These are phyloP conservation scores for Carollia perspicillata DNA, from an alignment of 2,113 vertebrate species.

Conservation along the genomic window DNA sequence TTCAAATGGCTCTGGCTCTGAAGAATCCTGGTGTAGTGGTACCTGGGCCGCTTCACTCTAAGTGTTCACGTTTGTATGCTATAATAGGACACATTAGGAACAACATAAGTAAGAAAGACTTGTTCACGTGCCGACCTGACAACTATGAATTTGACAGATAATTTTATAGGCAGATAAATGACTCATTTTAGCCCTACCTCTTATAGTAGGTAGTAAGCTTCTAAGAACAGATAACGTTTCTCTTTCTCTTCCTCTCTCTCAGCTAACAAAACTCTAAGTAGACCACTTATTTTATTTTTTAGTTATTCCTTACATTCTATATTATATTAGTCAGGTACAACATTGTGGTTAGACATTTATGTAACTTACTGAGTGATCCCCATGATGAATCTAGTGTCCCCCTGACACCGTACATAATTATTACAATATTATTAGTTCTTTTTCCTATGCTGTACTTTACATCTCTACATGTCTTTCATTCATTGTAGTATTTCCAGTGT, in stretches of 20 bases:
- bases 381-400: no score
- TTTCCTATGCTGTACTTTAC: no score
- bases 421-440: no score
- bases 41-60: not conserved
- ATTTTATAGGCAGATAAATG: not conserved
- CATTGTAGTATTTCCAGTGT: not conserved
- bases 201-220: not conserved
- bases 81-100: not conserved
- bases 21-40: not conserved
- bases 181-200: not conserved
- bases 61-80: not conserved
- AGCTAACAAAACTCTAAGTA: no score
- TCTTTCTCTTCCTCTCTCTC: not conserved
- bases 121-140: not conserved
- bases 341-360: no score
- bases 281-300: no score
- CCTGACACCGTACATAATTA: no score
- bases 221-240: not conserved
- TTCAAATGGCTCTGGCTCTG: not conserved
- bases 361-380: no score
- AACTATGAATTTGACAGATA: not conserved
- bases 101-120: not conserved
- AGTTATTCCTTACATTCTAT: no score
- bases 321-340: no score
- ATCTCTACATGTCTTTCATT: not conserved